Percentiles rank a stretch among this genome's conserved stretches.
Conservation (phyloP, 2,888 invertebrate genomes). For the Cephus rjabovi region DNA sequence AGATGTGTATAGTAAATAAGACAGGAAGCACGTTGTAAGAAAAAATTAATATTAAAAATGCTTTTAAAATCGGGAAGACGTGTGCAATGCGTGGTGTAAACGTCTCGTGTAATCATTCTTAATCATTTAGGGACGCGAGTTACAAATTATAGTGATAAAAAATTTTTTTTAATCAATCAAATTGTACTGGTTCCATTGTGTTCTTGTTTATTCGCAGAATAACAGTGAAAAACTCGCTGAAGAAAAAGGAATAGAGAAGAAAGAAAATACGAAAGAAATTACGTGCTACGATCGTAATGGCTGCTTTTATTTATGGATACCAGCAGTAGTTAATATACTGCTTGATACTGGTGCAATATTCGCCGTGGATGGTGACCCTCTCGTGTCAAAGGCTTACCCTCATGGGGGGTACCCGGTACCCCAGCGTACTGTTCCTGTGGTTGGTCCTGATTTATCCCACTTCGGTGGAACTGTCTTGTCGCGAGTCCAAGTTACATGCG, state of each 20-base stretch:
- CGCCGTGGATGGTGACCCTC: neutral
- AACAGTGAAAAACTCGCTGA: neutral
- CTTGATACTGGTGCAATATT: neutral
- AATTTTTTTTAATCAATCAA: neutral
- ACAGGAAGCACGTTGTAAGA: neutral
- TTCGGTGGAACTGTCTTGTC: slow-evolving; percentile 37
- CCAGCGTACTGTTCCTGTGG: slow-evolving; percentile 9
- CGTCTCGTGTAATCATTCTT: no score
- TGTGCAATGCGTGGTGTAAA: no score
- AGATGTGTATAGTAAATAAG: neutral
- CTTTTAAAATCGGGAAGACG: neutral
- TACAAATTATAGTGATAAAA: no score
- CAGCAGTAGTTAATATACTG: neutral
- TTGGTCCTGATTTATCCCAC: slow-evolving; percentile 6
- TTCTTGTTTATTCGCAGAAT: neutral
- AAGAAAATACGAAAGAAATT: neutral
- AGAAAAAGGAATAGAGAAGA: neutral
- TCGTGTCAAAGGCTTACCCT: neutral
- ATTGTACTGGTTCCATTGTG: neutral
- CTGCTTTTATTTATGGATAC: neutral
- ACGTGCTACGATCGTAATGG: neutral
- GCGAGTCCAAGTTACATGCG: slow-evolving; percentile 50
- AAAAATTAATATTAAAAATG: neutral
- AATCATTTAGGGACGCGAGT: no score
- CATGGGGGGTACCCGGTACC: slow-evolving; percentile 18